phyloP scores from a whole-genome alignment of 2,888 invertebrate genomes.

The Entomobrya multifasciata region DNA sequence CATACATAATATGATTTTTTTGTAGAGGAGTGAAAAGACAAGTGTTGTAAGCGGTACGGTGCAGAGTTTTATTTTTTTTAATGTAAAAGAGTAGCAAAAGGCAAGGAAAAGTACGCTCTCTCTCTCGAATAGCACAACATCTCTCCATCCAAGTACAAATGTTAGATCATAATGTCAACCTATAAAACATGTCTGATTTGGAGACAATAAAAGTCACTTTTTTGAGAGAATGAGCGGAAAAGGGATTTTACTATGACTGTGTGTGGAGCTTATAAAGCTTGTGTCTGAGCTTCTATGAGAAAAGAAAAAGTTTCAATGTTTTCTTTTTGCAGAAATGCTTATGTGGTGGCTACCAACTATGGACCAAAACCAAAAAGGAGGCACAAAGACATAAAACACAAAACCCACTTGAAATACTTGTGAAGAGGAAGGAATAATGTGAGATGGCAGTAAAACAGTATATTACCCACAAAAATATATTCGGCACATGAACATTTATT shows the following conservation, averaged over 20 bases:
- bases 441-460: constrained; percentile 21
- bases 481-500: constrained; percentile 7
- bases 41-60: too few species aligned
- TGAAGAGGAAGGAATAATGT: constrained; percentile 27
- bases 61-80: too few species aligned
- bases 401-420: constrained; percentile 23
- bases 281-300: not conserved
- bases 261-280: not conserved
- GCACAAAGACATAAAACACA: not conserved
- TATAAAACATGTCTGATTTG: constrained; percentile 70
- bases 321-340: not conserved
- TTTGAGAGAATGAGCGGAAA: constrained; percentile 60
- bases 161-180: constrained; percentile 71
- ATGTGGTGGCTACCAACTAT: too few species aligned
- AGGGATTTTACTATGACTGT: too few species aligned
- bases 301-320: too few species aligned
- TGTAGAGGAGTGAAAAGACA: too few species aligned
- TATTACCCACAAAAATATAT: not conserved
- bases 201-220: constrained; percentile 64
- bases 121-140: constrained; percentile 57
- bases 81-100: too few species aligned
- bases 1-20: too few species aligned
- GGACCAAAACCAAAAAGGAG: too few species aligned
- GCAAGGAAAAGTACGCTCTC: constrained; percentile 44
- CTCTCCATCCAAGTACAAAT: constrained; percentile 68